phyloP scores from a whole-genome alignment of 2,888 invertebrate genomes.

The Torymus tubicola region DNA sequence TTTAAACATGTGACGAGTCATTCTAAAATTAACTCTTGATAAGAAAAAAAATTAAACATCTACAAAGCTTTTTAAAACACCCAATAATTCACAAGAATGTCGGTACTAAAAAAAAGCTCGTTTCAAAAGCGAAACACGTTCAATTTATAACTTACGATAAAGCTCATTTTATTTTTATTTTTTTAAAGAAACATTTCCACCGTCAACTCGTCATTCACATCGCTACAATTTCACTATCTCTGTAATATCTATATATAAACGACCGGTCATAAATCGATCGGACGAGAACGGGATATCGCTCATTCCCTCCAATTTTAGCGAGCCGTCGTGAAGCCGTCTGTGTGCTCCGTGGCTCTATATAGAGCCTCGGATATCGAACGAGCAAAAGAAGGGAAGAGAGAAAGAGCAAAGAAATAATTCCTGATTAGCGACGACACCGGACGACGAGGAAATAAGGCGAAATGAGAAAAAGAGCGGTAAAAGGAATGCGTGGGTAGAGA shows the following conservation, averaged over 20 bases:
- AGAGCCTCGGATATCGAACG: neutral
- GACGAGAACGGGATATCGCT: conserved; percentile 20
- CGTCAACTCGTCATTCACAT: too few species aligned
- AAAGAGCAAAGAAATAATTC: conserved; percentile 26
- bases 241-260: conserved; percentile 35
- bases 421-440: conserved; percentile 14
- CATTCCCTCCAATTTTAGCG: conserved; percentile 25
- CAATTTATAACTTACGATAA: too few species aligned
- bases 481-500: neutral
- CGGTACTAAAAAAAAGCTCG: too few species aligned
- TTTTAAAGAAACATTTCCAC: too few species aligned
- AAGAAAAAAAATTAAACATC: too few species aligned
- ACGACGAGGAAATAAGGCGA: neutral
- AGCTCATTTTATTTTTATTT: too few species aligned
- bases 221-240: neutral
- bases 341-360: neutral
- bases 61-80: too few species aligned
- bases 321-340: conserved; percentile 5
- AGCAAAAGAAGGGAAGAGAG: neutral
- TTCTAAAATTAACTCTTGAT: too few species aligned
- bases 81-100: too few species aligned
- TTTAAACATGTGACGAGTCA: too few species aligned
- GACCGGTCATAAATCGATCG: conserved; percentile 28
- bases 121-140: too few species aligned
- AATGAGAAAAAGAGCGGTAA: neutral